Percentiles rank a stretch among this genome's conserved stretches.
Conservation (phyloP, 2,797 vertebrate species). For the Fistularia commersonii region DNA sequence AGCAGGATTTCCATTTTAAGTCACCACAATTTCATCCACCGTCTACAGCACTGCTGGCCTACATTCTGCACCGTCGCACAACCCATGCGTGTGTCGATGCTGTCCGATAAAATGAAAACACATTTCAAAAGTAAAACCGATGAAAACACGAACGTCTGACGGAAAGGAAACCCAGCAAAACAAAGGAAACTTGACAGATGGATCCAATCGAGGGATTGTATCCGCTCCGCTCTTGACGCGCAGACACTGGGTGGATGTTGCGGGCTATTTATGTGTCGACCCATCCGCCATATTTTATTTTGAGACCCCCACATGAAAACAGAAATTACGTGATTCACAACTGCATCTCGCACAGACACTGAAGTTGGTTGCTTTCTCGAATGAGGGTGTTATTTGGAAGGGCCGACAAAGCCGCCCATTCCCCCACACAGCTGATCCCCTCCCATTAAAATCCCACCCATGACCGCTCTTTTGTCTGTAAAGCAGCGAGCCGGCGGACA, state of each 20-base stretch:
- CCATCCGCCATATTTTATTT: background rate
- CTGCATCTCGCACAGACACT: no score
- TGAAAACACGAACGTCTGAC: constrained; percentile 1
- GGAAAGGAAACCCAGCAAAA: background rate
- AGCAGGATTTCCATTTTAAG: constrained; percentile 8
- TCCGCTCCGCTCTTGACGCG: constrained; percentile 22
- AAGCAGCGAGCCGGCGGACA: constrained; percentile 27
- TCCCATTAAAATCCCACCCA: constrained; percentile 75
- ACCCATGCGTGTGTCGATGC: constrained; percentile 1
- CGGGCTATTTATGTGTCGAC: constrained; percentile 1
- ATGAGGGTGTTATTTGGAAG: no score
- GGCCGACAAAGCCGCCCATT: constrained; percentile 46
- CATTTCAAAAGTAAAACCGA: constrained; percentile 13
- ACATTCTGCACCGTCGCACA: constrained; percentile 18
- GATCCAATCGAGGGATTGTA: background rate
- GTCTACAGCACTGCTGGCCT: constrained; percentile 32
- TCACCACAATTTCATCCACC: constrained; percentile 22
- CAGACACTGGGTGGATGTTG: constrained; percentile 3
- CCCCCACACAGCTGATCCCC: constrained; percentile 62
- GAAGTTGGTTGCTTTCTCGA: no score
- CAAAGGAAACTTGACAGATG: constrained; percentile 34
- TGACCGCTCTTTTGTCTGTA: constrained; percentile 67
- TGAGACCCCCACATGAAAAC: background rate
- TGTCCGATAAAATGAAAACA: constrained; percentile 6
- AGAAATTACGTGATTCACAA: no score